Evolutionary conservation across 2,888 invertebrate species (phyloP).

Genomic region (Isoperla grammatica): DNA sequence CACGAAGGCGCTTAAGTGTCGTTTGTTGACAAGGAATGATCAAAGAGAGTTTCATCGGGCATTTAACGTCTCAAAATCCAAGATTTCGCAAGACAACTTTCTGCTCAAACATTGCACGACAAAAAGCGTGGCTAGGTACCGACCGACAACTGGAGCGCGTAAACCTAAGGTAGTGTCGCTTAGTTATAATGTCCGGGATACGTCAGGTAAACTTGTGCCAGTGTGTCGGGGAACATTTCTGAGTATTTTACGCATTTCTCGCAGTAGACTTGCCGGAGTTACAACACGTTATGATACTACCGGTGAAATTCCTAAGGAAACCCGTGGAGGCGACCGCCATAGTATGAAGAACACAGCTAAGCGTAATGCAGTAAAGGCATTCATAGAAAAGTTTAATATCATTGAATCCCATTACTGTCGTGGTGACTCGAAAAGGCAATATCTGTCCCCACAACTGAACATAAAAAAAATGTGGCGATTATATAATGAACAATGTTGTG

Average conservation of each 20-base stretch:
- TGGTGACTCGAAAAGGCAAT: conserved; percentile 18
- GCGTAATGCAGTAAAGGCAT: too few species aligned
- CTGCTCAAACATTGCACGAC: background rate
- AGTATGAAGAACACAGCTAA: too few species aligned
- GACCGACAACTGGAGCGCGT: too few species aligned
- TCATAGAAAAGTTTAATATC: background rate
- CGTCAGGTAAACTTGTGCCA: background rate
- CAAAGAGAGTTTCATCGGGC: background rate
- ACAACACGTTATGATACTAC: conserved; percentile 6
- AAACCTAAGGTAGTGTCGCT: too few species aligned
- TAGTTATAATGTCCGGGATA: too few species aligned
- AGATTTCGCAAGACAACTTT: conserved; percentile 9
- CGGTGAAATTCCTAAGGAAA: background rate
- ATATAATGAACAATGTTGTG: conserved; percentile 20
- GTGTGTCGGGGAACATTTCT: conserved; percentile 14
- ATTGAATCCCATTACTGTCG: conserved; percentile 25
- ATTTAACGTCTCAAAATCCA: conserved; percentile 3
- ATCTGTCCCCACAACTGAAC: conserved; percentile 22
- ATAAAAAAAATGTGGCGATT: conserved; percentile 23
- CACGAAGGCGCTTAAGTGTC: conserved; percentile 4
- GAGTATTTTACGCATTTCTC: conserved; percentile 1
- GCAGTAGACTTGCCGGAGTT: background rate
- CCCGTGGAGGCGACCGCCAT: too few species aligned
- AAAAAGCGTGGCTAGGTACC: too few species aligned
- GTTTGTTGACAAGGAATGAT: background rate